Base-by-base conservation (phyloP, 2,888 invertebrate genomes). In the Rotaria magnacalcarata region DNA sequence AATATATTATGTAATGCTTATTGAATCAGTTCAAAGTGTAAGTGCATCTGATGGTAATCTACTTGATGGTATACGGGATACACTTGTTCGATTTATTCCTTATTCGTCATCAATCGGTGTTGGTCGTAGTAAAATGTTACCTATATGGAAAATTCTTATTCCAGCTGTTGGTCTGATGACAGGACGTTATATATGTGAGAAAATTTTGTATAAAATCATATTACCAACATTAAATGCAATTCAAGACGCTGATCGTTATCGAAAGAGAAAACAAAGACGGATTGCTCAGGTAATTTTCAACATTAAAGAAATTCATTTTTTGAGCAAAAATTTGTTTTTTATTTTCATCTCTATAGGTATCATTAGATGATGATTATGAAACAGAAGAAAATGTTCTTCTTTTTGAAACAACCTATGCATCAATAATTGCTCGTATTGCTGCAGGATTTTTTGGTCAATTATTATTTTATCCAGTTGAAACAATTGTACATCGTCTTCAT, bases 381-480 rank as follows among this genome's bases (percentile, higher is more conserved):
- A n/a, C n/a, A 11, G 80, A 80, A n/a, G 80, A 80, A 47, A 80
- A 47, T 80, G 80, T 47, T 80, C 80, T 47, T 80, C 80, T 80
- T 10, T 80, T 80, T 47, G 80, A 80, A 80, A 80, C 80, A n/a
- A 80, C 80, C 1, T 80, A 80, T 47, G 80, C 80, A 80, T 80
- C 80, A n/a, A n/a, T 80, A 24, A 80, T 80, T n/a, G 80, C 80
- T 47, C 80, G 24, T 41, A 47, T 80, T 41, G 80, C 80, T 47
- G 43, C 80, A n/a, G 47, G 47, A n/a, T 80, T 80, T 47, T 80
- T 80, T 5, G 43, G 85, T 34, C 80, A 54, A 43, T n/a, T 60
- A 34, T 16, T 75, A 75, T 84, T 86, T 54, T 99, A 94, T 92
- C 99, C 99, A 2, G 93, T 97, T 87, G 98, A 98, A 92, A 98